phyloP scores from a whole-genome alignment of 2,888 invertebrate species.

The Tipula confusa region DNA sequence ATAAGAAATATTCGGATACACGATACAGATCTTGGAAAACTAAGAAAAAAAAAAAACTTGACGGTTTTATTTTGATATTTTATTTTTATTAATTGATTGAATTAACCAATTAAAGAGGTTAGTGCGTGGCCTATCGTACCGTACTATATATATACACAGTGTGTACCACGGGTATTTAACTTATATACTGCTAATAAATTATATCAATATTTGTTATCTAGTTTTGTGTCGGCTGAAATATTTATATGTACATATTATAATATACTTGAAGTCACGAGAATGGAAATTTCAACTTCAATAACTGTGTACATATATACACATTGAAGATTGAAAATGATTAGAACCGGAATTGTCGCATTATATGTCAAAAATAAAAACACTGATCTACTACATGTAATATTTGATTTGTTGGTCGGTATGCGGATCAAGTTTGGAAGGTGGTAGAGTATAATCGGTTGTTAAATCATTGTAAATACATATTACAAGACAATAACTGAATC shows the following conservation, averaged over 20 bases:
- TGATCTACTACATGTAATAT: background rate
- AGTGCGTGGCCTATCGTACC: constrained; percentile 16
- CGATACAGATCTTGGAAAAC: constrained; percentile 3
- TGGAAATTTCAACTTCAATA: background rate
- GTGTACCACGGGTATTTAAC: background rate
- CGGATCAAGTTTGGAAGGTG: background rate
- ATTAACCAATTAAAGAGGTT: constrained; percentile 25
- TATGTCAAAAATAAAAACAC: background rate
- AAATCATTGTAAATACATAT: too few relatives aligned
- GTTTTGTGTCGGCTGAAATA: background rate
- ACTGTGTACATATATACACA: too few relatives aligned
- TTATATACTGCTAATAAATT: background rate
- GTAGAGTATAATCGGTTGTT: too few relatives aligned
- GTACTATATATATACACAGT: background rate
- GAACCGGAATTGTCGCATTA: background rate
- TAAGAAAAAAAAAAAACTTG: background rate
- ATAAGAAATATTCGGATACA: constrained; percentile 3
- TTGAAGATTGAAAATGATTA: constrained; percentile 17
- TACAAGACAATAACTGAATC: too few relatives aligned
- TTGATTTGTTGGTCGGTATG: background rate
- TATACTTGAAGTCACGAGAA: background rate
- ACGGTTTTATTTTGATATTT: constrained; percentile 3
- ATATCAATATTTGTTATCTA: background rate
- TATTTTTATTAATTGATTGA: constrained; percentile 4
- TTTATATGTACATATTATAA: background rate